Base-by-base conservation (phyloP, 2,113 vertebrate genomes). In the Campylomormyrus numenius region DNA sequence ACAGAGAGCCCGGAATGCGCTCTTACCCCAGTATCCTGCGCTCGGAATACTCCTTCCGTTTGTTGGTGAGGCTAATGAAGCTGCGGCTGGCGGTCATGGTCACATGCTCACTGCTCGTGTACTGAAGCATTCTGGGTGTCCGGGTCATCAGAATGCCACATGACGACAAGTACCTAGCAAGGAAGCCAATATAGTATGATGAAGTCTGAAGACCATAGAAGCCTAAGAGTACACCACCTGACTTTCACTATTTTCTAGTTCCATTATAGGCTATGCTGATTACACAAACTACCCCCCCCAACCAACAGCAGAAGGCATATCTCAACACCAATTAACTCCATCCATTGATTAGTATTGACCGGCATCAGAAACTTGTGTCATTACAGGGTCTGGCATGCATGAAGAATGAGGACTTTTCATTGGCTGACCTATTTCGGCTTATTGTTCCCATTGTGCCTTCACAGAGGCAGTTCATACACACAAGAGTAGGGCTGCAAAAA, bases 1-100 rank as follows among this genome's bases (percentile, higher is more conserved):
- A n/a, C 46, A 45, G 4, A 27, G 46, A 88, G n/a, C 58, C 39
- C 42, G 13, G 11, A 1, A 10, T n/a, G 0, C 4, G 0, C 31
- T 35, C 49, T 48, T 85, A 99, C 98, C 98, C 98, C 58, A 99
- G 95, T 93, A 98, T 98, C 91, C 98, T 95, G 0, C 98, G 96
- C 93, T 98, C 98, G 0, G 98, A 98, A 94, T 98, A 99, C 89
- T 98, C 97, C 94, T 99, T 98, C 91, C 97, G 94, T 91, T 97
- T 97, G 94, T 97, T 98, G 94, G 96, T 94, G 90, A 99, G 94
- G 93, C 92, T 97, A 94, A 99, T 96, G 94, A 99, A 98, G 90
- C 95, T 94, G n/a, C 98, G 95, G 91, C 93, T 95, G 48, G 93
- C 95, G 31, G 94, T 93, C 56, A 90, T 31, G 1, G 91, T 77